Base-by-base conservation (phyloP, 2,113 vertebrate genomes). In the Sigmodon hispidus region DNA sequence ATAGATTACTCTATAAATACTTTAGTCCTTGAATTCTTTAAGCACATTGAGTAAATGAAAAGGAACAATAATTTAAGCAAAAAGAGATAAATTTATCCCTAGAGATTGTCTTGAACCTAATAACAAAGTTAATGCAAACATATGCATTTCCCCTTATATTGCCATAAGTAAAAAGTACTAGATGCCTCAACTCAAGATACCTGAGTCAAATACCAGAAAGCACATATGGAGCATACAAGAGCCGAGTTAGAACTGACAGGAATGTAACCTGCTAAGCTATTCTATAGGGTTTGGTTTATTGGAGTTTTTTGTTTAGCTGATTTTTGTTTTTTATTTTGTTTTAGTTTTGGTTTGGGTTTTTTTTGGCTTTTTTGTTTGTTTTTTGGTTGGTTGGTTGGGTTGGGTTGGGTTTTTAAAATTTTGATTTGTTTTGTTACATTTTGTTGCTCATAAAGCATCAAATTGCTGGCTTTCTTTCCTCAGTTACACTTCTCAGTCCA, bases 21-120 rank as follows among this genome's bases (percentile, higher is more conserved):
- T 87, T 91, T 94, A 73, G 36, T 73, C 89, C 34, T 94, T 94
- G 24, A 17, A 36, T 73, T 87, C 59, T 67, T 87, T 59, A 95
- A 89, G 21, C 19, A 69, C 70, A 48, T 76, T 9, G 50, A 45
- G 79, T 84, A 89, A 94, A 77, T 67, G 34, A 84, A 16, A 61
- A 19, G 50, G 12, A 79, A 87, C 4, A 83, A 48, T 63, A 83
- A 43, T 29, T 11, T 43, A 83, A 85, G 50, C 36, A 91, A 69
- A 34, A 87, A 89, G 17, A 36, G 13, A 91, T 34, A 0, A n/a
- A 31, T 15, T 2, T 15, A 70, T 43, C 19, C 50, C 36, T 50
- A 52, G 17, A 88, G 75, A 57, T 0, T 26, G 43, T 3, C 73
- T 86, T 77, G 69, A 83, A 73, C 43, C 80, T 67, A 87, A 75